Base-by-base conservation (phyloP, 2,888 invertebrate genomes). In the Pimpla rufipes region DNA sequence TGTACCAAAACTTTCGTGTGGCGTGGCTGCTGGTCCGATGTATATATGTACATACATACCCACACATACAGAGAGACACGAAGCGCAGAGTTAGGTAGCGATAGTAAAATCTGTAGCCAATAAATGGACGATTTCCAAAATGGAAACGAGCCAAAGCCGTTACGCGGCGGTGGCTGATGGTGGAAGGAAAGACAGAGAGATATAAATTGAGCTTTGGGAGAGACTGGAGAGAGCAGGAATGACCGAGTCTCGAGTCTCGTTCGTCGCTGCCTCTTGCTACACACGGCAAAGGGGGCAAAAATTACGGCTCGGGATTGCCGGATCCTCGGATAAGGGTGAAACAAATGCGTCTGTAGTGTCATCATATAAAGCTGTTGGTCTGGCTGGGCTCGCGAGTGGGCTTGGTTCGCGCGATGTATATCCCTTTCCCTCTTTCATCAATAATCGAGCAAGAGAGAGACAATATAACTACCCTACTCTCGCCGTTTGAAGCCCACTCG, bases 51-150 rank as follows among this genome's bases (percentile, higher is more conserved):
- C 35, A 68, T n/a, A 68, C 13, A 1, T 21, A 29, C 7, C 1
- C 10, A 11, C 6, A 29, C 55, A 10, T 23, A n/a, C 4, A 8
- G 11, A 10, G n/a, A 18, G 23, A 55, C 7, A 42, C n/a, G 16
- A 59, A 59, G 57, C 55, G 5, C 55, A 8, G 42, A 71, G 42
- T 18, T 55, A 21, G 40, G 7, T 7, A 45, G 42, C 45, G 59
- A 73, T 55, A 42, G 77, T 59, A 78, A 78, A 82, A 78, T 78
- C 74, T 78, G 78, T 78, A 82, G 73, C 81, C 78, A 79, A 79
- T 82, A 82, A 82, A 82, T 82, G 79, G 82, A 79, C 74, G 52
- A 79, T 82, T 79, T 79, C 75, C 82, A 82, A 82, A 82, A 82
- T 82, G 82, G 79, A 79, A 64, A 79, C 45, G 74, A 70, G 82